Percentiles rank a stretch among this genome's conserved stretches.
Conservation (phyloP, 2,797 vertebrate genomes). For the Cyclopterus lumpus region DNA sequence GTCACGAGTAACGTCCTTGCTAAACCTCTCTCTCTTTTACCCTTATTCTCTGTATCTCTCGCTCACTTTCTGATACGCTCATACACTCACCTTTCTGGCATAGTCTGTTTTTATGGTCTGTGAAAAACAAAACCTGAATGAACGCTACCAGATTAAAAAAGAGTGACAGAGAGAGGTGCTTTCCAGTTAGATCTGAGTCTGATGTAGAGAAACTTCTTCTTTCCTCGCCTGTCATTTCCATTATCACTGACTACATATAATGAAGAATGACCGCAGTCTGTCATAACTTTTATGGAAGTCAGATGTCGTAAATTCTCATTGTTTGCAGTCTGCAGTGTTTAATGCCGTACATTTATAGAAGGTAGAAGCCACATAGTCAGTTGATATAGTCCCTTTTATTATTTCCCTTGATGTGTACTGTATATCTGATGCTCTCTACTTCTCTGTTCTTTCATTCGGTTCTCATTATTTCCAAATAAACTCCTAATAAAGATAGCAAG, state of each 20-base stretch:
- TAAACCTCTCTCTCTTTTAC: not conserved
- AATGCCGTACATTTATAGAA: not conserved
- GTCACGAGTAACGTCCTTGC: not conserved
- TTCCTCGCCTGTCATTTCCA: slow-evolving; percentile 6
- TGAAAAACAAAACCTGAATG: slow-evolving; percentile 31
- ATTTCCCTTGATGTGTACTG: too few species aligned
- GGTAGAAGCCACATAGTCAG: not conserved
- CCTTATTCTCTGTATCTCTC: slow-evolving; percentile 1
- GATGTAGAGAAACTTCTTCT: not conserved
- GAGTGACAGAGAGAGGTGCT: not conserved
- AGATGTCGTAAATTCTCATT: not conserved
- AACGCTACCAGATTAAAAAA: slow-evolving; percentile 15
- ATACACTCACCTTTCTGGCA: slow-evolving; percentile 23
- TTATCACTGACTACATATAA: not conserved
- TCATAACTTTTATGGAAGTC: slow-evolving; percentile 8
- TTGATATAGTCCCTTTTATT: not conserved
- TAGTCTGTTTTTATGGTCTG: slow-evolving; percentile 13
- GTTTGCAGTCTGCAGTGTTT: slow-evolving; percentile 2
- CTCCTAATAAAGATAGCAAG: slow-evolving; percentile 29
- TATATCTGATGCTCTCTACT: not conserved
- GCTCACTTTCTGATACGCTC: slow-evolving; percentile 8
- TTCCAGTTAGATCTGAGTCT: not conserved
- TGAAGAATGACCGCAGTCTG: not conserved
- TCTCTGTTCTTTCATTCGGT: not conserved
- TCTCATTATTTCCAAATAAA: slow-evolving; percentile 37